A percentile compares a stretch with the other conserved stretches of the same genome.
phyloP scores from a whole-genome alignment of 1,140 invertebrate species.

The Aphelinus atriplicis region DNA sequence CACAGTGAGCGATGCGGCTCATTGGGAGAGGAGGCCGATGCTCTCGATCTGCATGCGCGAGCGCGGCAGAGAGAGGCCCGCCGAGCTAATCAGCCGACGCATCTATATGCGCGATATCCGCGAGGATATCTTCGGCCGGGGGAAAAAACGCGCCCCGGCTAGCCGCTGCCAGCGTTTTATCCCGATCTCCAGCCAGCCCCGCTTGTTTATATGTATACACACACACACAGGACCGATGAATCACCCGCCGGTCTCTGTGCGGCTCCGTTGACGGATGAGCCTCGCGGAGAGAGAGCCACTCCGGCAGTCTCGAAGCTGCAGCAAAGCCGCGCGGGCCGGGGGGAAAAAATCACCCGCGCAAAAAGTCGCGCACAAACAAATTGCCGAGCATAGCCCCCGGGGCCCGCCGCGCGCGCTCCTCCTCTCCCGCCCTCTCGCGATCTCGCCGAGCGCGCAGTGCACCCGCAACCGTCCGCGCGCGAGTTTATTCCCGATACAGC shows the following conservation, averaged over 20 bases:
- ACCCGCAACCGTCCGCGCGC: too few relatives aligned
- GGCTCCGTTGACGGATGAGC: slow-evolving; percentile 27
- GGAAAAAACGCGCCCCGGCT: slow-evolving; percentile 13
- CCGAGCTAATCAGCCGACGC: background rate
- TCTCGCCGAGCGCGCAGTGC: background rate
- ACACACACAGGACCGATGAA: slow-evolving; percentile 1
- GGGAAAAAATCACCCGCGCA: background rate
- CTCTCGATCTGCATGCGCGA: slow-evolving; percentile 17
- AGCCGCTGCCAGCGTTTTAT: slow-evolving; percentile 6
- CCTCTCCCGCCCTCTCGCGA: background rate
- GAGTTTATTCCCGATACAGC: too few relatives aligned
- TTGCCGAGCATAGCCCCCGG: slow-evolving; percentile 7
- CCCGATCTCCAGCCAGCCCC: slow-evolving; percentile 2
- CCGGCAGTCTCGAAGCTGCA: background rate
- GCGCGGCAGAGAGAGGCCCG: background rate
- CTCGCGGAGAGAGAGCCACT: slow-evolving; percentile 9
- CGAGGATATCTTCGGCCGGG: slow-evolving; percentile 7
- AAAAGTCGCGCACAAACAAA: slow-evolving; percentile 7
- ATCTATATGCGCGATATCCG: slow-evolving; percentile 27
- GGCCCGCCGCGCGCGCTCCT: background rate
- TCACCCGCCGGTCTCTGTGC: slow-evolving; percentile 6
- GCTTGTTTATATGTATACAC: too few relatives aligned
- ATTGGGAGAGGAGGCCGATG: slow-evolving; percentile 19
- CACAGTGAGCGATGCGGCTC: background rate
- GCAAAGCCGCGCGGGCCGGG: background rate